These are phyloP conservation scores for Riparia riparia DNA, from an alignment of 2,113 vertebrate genomes.

Conservation along the genomic window DNA sequence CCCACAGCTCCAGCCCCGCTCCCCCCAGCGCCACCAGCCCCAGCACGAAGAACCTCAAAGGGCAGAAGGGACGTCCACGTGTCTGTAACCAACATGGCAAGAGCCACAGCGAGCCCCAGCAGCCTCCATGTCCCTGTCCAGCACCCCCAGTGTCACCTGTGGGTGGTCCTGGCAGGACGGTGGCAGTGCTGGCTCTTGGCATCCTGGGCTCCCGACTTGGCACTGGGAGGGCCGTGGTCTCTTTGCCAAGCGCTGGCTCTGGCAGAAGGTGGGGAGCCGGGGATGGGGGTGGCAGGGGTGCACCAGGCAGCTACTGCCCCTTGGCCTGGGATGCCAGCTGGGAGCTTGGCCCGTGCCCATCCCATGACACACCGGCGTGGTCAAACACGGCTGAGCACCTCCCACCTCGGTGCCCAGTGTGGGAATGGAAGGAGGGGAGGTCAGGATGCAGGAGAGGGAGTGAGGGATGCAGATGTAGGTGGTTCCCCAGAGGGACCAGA, in stretches of 20 bases:
- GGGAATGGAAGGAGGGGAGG: not conserved
- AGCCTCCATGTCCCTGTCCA: accelerated
- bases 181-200: not conserved
- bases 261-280: accelerated
- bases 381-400: not conserved
- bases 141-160: not conserved
- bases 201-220: accelerated
- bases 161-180: not conserved
- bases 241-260: not conserved
- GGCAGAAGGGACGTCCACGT: not conserved
- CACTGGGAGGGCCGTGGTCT: accelerated
- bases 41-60: not conserved
- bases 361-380: accelerated
- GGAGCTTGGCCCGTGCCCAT: not conserved
- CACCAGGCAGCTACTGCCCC: not conserved
- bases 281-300: accelerated
- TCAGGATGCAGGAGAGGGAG: not conserved
- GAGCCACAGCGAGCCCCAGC: not conserved
- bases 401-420: accelerated
- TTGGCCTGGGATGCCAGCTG: not conserved
- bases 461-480: not conserved
- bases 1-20: not conserved
- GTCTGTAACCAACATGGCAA: accelerated
- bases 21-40: not conserved
- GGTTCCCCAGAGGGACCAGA: not conserved